Base-by-base conservation (phyloP, 2,888 invertebrate genomes). In the Smittia sp. region DNA sequence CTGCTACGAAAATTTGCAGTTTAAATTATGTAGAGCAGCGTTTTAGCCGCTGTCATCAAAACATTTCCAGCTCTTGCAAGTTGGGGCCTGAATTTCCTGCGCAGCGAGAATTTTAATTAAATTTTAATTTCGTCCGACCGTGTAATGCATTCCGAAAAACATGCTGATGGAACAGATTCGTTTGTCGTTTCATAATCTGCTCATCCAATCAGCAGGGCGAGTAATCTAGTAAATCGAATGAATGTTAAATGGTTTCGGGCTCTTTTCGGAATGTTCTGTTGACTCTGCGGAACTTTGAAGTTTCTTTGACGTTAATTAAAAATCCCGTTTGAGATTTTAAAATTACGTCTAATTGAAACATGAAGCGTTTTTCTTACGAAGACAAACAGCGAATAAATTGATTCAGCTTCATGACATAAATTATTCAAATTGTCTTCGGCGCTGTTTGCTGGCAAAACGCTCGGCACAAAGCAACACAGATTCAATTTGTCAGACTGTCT, bases 51-150 rank as follows among this genome's bases (percentile, higher is more conserved):
- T 66, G 20, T 25, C 20, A 13, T 63, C 27, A 25, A 27, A 63
- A 13, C 15, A 27, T 13, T 25, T 63, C 27, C n/a, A 9, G 11
- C 63, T 63, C 27, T 7, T 11, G 6, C 2, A 27, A 63, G 63
- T 27, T 63, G 25, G 9, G 22, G 13, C 15, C 52, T 9, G 18
- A 58, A 58, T 13, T 58, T 58, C 3, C 24, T 4, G 4, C 58
- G 58, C 24, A 22, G 6, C 66, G n/a, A 32, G 39, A 67, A 32
- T 67, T 41, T 67, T 67, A 41, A 67, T 67, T 67, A 67, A 41
- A 63, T 63, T 63, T 27, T 27, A 63, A 27, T 63, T 18, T 22
- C 25, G 6, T 13, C 25, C 3, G 1, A 6, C 22, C 27, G 25
- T 27, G 63, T 27, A 63, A 63, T 63, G 27, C 63, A 63, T 25